These are phyloP conservation scores for Drosophila nannoptera DNA, from an alignment of 1,140 invertebrate species.

Conservation along the genomic window DNA sequence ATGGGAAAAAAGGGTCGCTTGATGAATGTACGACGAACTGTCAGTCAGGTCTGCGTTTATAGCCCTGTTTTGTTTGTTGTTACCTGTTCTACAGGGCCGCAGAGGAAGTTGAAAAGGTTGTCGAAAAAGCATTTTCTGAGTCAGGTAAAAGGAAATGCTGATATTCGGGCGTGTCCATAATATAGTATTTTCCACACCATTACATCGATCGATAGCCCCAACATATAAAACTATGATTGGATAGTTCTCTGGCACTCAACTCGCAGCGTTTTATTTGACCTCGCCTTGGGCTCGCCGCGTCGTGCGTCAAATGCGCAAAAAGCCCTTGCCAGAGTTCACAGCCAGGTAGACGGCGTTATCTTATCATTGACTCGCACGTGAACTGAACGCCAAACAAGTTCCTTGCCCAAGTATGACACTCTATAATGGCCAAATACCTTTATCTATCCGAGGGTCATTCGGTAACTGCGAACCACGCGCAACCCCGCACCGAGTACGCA, in stretches of 20 bases:
- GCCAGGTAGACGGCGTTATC: constrained; percentile 31
- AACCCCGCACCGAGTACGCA: constrained; percentile 39
- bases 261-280: neutral
- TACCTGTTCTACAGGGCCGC: constrained; percentile 17
- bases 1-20: constrained; percentile 24
- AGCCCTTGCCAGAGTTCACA: constrained; percentile 60
- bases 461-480: constrained; percentile 42
- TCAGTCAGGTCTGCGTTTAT: constrained; percentile 19
- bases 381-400: constrained; percentile 48
- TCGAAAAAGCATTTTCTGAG: neutral
- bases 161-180: neutral
- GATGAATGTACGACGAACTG: constrained; percentile 28
- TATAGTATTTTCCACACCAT: neutral
- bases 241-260: neutral
- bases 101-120: neutral
- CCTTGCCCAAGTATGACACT: constrained; percentile 23
- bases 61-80: constrained; percentile 6
- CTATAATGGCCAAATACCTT: constrained; percentile 34
- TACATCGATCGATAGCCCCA: constrained; percentile 1
- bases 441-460: constrained; percentile 49
- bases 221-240: neutral
- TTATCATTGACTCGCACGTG: constrained; percentile 67
- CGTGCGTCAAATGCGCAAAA: constrained; percentile 34
- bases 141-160: constrained; percentile 7
- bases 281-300: constrained; percentile 17